These are phyloP conservation scores for Melinopterus prodromus DNA, from an alignment of 2,888 invertebrate species.

Conservation along the genomic window DNA sequence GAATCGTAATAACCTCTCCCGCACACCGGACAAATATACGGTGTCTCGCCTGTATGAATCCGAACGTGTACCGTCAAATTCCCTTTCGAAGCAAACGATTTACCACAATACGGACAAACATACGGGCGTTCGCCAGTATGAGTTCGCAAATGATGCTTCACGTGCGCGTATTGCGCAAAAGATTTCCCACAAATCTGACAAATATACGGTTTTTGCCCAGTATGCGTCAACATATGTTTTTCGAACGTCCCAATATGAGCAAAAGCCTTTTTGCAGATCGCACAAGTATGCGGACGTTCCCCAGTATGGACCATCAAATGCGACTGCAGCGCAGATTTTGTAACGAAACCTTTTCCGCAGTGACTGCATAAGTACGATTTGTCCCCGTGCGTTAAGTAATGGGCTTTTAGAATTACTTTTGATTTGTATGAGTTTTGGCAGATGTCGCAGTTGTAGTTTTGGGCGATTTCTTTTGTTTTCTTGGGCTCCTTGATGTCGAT, in stretches of 20 bases:
- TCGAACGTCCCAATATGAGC: constrained; percentile 50
- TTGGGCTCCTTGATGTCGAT: background rate
- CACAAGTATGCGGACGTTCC: constrained; percentile 50
- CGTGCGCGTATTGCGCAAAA: constrained; percentile 38
- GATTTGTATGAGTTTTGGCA: constrained; percentile 35
- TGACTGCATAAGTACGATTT: constrained; percentile 38
- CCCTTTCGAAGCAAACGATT: constrained; percentile 39
- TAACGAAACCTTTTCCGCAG: constrained; percentile 40
- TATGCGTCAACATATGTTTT: constrained; percentile 52
- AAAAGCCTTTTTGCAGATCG: constrained; percentile 52
- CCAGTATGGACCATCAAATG: constrained; percentile 50
- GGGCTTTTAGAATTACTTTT: constrained; percentile 39
- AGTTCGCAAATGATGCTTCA: constrained; percentile 38
- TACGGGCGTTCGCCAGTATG: constrained; percentile 41
- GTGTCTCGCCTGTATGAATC: constrained; percentile 45
- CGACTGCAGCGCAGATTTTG: constrained; percentile 29
- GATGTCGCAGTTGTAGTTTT: constrained; percentile 35
- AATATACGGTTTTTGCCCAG: constrained; percentile 49
- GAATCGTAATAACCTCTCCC: constrained; percentile 43
- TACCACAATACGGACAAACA: constrained; percentile 38
- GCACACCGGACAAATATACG: constrained; percentile 42
- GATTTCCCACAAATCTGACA: constrained; percentile 40
- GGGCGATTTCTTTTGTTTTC: background rate
- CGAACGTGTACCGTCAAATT: constrained; percentile 43
- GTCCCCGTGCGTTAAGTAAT: constrained; percentile 36